These are phyloP conservation scores for Lampris incognitus DNA, from an alignment of 2,113 vertebrate genomes.

Conservation along the genomic window DNA sequence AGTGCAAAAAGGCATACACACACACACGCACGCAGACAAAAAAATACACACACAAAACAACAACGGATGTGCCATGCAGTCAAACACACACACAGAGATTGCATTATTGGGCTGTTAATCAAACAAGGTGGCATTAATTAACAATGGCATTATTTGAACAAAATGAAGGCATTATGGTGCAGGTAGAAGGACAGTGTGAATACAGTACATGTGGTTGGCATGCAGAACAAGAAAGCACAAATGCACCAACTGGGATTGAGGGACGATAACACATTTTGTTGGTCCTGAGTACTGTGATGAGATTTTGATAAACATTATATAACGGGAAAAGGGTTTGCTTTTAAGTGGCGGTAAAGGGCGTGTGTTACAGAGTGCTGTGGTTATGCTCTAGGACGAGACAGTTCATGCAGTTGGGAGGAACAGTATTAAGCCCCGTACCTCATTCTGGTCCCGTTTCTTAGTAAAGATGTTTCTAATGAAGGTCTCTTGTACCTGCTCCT, in stretches of 20 bases:
- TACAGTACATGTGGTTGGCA: slow-evolving; percentile 26
- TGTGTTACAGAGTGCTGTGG: not conserved
- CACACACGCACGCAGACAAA: not conserved
- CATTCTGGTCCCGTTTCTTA: slow-evolving; percentile 88
- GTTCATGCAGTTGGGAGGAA: slow-evolving; percentile 14
- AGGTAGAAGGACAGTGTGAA: slow-evolving; percentile 32
- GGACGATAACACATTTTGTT: slow-evolving; percentile 36
- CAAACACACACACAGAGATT: slow-evolving; percentile 69
- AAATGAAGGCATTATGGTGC: slow-evolving; percentile 48
- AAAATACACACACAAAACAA: slow-evolving; percentile 68
- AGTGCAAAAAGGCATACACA: slow-evolving; percentile 70
- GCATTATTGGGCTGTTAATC: slow-evolving; percentile 74
- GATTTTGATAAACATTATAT: slow-evolving; percentile 28
- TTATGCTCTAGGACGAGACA: slow-evolving; percentile 4
- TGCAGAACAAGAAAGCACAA: slow-evolving; percentile 46
- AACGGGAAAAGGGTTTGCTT: slow-evolving; percentile 49
- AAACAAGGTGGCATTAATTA: slow-evolving; percentile 31
- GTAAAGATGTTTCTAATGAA: slow-evolving; percentile 97
- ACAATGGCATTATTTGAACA: slow-evolving; percentile 44
- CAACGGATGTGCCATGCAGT: slow-evolving; percentile 75
- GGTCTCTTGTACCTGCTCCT: slow-evolving; percentile 95
- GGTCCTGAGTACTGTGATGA: slow-evolving; percentile 21
- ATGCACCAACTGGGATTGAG: slow-evolving; percentile 10
- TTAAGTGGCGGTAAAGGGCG: slow-evolving; percentile 35
- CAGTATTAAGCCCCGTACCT: slow-evolving; percentile 81